Percentiles rank a stretch among this genome's conserved stretches.
Evolutionary conservation across 2,888 invertebrate genomes (phyloP).

Genomic region (Ochropleura leucogaster): DNA sequence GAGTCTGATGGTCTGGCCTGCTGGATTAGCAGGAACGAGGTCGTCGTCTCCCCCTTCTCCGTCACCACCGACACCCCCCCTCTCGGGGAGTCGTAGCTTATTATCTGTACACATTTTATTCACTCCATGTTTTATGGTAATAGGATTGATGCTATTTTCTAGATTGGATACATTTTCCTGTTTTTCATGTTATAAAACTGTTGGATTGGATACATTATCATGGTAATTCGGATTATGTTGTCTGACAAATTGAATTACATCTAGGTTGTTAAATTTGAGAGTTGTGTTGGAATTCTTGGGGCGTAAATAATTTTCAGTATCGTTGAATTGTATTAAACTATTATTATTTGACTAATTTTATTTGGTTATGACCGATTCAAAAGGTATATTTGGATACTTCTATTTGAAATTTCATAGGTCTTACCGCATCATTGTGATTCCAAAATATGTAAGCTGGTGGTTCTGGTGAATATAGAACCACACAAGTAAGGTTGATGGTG

Average conservation of each 20-base stretch:
- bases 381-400: not conserved
- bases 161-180: constrained; percentile 71
- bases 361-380: not conserved
- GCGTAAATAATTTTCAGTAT: constrained; percentile 23
- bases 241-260: constrained; percentile 50
- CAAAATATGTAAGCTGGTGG: constrained; percentile 98
- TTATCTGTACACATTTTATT: constrained; percentile 92
- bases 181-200: constrained; percentile 65
- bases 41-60: constrained; percentile 97
- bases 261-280: constrained; percentile 64
- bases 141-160: constrained; percentile 67
- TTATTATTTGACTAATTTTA: not conserved
- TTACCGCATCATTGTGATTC: constrained; percentile 98
- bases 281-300: constrained; percentile 8
- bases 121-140: constrained; percentile 68
- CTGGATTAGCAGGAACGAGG: constrained; percentile 97
- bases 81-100: constrained; percentile 97
- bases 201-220: constrained; percentile 63
- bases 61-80: constrained; percentile 98
- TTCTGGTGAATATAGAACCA: constrained; percentile 97
- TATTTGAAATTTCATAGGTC: constrained; percentile 68
- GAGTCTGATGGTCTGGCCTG: constrained; percentile 96
- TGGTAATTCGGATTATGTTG: constrained; percentile 61
- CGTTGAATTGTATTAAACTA: not conserved
- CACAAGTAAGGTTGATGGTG: constrained; percentile 98